Evolutionary conservation across 2,888 invertebrate genomes (phyloP).

Genomic region (Morinoia aosen): DNA sequence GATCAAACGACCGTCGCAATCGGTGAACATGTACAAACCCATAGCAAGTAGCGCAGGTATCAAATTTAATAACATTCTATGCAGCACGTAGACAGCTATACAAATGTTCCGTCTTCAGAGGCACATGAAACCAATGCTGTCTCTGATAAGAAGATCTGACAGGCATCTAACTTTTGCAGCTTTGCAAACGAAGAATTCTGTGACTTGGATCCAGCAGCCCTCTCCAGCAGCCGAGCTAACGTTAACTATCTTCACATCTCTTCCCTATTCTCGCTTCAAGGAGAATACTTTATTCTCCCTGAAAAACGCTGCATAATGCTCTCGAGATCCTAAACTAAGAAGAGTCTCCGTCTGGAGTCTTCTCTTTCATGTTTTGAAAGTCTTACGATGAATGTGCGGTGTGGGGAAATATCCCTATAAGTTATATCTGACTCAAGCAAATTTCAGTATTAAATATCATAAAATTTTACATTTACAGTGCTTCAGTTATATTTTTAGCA

Average conservation of each 20-base stretch:
- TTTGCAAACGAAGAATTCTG: background rate
- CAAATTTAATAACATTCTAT: background rate
- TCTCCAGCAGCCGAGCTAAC: background rate
- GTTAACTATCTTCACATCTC: background rate
- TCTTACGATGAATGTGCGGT: background rate
- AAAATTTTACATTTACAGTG: too few relatives aligned
- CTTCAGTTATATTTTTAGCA: too few relatives aligned
- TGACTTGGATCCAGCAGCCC: background rate
- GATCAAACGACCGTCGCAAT: background rate
- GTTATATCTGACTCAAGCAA: background rate
- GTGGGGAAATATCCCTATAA: background rate
- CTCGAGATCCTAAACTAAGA: slow-evolving; percentile 33
- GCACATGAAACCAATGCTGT: background rate
- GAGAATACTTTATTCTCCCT: slow-evolving; percentile 20
- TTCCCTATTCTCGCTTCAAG: background rate
- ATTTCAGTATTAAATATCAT: background rate
- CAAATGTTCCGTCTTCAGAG: background rate
- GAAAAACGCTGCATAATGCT: slow-evolving; percentile 30
- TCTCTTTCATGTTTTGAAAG: background rate
- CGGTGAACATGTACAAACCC: background rate
- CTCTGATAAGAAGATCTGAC: background rate
- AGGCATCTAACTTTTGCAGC: background rate
- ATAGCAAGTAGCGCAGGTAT: background rate
- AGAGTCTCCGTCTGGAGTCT: background rate
- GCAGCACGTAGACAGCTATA: background rate